Base-by-base conservation (phyloP, 1,140 invertebrate genomes). In the Drosophila persimilis region DNA sequence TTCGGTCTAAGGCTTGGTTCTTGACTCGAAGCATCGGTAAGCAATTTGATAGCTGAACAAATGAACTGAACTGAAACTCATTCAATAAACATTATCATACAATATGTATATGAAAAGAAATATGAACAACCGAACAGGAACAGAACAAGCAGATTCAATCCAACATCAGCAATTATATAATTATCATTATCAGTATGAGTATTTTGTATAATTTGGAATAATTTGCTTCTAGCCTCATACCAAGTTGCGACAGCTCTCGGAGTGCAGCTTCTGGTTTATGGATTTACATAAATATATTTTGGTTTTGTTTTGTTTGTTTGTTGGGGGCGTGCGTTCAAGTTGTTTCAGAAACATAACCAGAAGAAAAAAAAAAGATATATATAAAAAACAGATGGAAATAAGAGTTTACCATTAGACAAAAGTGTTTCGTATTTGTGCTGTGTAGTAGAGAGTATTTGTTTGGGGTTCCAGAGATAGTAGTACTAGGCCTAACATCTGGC, bases 181-280 rank as follows among this genome's bases (percentile, higher is more conserved):
- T 80, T 5, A 26, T 26, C 77, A 73, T 70, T 63, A 20, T 63
- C 54, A 46, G 45, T 67, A 73, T 39, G 35, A 39, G 35, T 39
- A 56, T 64, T 65, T 65, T 50, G 22, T 62, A 61, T 67, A 66
- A 62, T 50, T 52, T 52, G 45, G 56, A 56, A 51, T 29, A 60
- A 15, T 64, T 53, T 35, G 46, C 58, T 57, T 50, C 52, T 69
- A 70, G 80, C 78, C 83, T 72, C 90, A 91, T 91, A 91, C 90
- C 90, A 91, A 90, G 83, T 91, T 91, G 90, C 90, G 90, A 91
- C 90, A 91, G 80, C 90, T 91, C 80, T 91, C 90, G 83, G 90
- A 90, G 90, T 90, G 79, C 90, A 90, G 73, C 88, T 89, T 88
- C 90, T 91, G 76, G 79, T 90, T 89, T 39, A 35, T 35, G 31